Conservation (phyloP, 2,888 invertebrate genomes). For the Escarpia spicata region DNA sequence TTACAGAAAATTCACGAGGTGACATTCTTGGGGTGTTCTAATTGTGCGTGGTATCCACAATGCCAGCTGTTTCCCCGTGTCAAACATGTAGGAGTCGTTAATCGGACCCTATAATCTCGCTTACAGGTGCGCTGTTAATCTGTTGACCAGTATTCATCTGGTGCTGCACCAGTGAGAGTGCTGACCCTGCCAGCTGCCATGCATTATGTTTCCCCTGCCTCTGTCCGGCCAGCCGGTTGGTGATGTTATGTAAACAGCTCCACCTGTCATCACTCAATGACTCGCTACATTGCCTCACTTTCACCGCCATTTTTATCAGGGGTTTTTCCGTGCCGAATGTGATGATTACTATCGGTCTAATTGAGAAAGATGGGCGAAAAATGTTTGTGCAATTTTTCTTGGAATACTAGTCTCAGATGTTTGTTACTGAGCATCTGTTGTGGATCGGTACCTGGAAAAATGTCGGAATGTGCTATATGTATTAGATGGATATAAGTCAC, state of each 20-base stretch:
- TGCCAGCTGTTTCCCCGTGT: neutral
- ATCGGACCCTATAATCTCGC: neutral
- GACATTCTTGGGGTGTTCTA: neutral
- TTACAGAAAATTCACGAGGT: neutral
- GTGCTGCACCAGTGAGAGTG: neutral
- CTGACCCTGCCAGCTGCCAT: neutral
- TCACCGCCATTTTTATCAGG: neutral
- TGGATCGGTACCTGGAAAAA: neutral
- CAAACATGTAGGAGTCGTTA: neutral
- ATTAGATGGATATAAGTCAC: no score
- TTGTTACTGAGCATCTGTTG: neutral
- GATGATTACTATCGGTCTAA: neutral
- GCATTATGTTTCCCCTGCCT: neutral
- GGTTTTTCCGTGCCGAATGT: neutral
- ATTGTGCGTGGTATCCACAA: neutral
- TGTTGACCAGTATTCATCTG: neutral
- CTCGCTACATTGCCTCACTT: neutral
- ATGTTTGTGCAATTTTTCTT: neutral
- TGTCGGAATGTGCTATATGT: no score
- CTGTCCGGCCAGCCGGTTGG: neutral
- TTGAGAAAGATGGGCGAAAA: neutral
- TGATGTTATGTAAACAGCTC: neutral
- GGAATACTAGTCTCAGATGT: neutral
- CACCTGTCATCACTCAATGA: neutral
- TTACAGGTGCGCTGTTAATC: slow-evolving; percentile 10